phyloP scores from a whole-genome alignment of 2,888 invertebrate genomes.

The Spicauda simplicius region DNA sequence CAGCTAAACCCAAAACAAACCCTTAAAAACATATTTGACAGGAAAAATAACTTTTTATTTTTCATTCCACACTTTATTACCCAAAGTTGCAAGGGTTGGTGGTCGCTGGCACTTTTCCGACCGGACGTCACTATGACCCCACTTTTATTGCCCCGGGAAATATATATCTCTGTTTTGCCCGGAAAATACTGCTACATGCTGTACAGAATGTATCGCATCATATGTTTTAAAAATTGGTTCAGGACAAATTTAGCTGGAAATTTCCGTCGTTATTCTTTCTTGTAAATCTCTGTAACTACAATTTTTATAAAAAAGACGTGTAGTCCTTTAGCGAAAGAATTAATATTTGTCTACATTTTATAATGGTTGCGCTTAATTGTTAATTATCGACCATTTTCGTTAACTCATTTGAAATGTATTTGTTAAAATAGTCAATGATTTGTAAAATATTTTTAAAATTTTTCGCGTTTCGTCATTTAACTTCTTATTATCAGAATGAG shows the following conservation, averaged over 20 bases:
- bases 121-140: conserved; percentile 77
- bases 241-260: not conserved
- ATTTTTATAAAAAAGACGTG: too few species aligned
- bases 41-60: conserved; percentile 23
- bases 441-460: too few species aligned
- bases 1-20: too few species aligned
- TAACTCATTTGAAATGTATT: too few species aligned
- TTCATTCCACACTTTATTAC: conserved; percentile 18
- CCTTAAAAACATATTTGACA: not conserved
- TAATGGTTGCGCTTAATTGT: too few species aligned
- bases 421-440: too few species aligned
- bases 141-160: conserved; percentile 80
- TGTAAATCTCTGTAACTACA: too few species aligned
- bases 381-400: too few species aligned
- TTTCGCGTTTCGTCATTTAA: too few species aligned
- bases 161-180: conserved; percentile 63
- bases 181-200: conserved; percentile 25
- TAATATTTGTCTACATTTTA: too few species aligned
- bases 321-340: too few species aligned
- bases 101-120: conserved; percentile 71
- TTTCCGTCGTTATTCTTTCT: conserved; percentile 3
- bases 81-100: conserved; percentile 51
- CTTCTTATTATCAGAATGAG: too few species aligned
- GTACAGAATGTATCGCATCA: conserved; percentile 23
- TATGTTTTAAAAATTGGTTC: conserved; percentile 21